These are phyloP conservation scores for Ceratoteleas bidentatus DNA, from an alignment of 1,140 invertebrate genomes.

Conservation along the genomic window DNA sequence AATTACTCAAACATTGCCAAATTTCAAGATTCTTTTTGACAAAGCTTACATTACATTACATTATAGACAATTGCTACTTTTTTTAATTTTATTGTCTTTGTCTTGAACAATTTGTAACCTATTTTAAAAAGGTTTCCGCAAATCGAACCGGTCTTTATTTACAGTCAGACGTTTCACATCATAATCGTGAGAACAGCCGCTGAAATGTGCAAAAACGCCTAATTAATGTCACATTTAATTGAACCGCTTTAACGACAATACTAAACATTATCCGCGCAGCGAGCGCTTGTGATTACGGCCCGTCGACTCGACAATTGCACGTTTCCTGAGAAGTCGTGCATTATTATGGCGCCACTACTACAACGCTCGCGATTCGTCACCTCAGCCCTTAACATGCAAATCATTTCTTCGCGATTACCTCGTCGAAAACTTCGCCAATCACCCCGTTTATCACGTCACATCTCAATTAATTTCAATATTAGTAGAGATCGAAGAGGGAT, in stretches of 20 bases:
- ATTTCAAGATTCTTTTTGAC: too few species aligned
- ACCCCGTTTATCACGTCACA: not conserved
- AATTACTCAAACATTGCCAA: too few species aligned
- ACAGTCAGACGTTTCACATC: not conserved
- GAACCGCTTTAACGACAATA: constrained; percentile 28
- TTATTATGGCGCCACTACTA: constrained; percentile 30
- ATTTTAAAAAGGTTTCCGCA: too few species aligned
- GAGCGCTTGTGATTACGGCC: constrained; percentile 27
- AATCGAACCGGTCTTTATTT: not conserved
- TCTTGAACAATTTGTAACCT: too few species aligned
- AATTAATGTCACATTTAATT: constrained; percentile 37
- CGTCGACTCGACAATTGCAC: constrained; percentile 46
- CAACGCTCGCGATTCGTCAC: constrained; percentile 5
- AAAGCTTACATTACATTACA: too few species aligned
- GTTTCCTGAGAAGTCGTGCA: constrained; percentile 40
- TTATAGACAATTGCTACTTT: not conserved
- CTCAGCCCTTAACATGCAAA: constrained; percentile 9
- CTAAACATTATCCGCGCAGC: constrained; percentile 13
- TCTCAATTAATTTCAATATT: not conserved
- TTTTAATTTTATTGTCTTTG: not conserved
- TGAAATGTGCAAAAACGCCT: constrained; percentile 9
- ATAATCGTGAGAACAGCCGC: constrained; percentile 16
- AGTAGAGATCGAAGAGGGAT: too few species aligned
- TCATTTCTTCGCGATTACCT: constrained; percentile 6
- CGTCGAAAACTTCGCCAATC: too few species aligned